A percentile compares a stretch with the other conserved stretches of the same genome.
Conservation (phyloP, 2,888 invertebrate species). For the Drosophila pegasa region DNA sequence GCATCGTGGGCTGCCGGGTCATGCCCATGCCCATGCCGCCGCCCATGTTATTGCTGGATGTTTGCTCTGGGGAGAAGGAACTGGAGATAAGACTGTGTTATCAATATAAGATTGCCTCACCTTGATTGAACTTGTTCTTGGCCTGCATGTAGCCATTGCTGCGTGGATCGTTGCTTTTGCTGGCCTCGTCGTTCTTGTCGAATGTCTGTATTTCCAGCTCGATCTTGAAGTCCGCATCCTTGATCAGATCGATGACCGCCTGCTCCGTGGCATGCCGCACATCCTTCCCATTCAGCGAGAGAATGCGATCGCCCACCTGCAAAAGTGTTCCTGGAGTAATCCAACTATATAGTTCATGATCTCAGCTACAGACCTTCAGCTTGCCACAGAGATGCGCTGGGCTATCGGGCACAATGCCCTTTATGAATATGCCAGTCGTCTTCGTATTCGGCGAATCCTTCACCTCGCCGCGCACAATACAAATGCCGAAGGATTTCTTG, state of each 20-base stretch:
- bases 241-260: constrained; percentile 96
- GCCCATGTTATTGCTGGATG: constrained; percentile 43
- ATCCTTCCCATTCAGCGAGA: constrained; percentile 95
- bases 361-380: constrained; percentile 88
- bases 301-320: constrained; percentile 84
- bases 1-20: constrained; percentile 47
- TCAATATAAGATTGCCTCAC: constrained; percentile 32
- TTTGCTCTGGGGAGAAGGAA: constrained; percentile 46
- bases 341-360: neutral
- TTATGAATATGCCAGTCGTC: constrained; percentile 98
- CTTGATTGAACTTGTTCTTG: constrained; percentile 73
- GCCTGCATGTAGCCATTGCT: constrained; percentile 79
- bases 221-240: constrained; percentile 95
- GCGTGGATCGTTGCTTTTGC: constrained; percentile 62
- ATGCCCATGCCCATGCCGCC: constrained; percentile 47
- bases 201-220: constrained; percentile 94
- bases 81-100: neutral
- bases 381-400: constrained; percentile 96
- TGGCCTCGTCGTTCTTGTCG: constrained; percentile 70
- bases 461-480: constrained; percentile 96
- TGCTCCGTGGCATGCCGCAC: constrained; percentile 96
- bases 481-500: constrained; percentile 93
- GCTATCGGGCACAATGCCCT: constrained; percentile 96
- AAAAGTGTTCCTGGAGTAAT: neutral
- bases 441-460: constrained; percentile 87